Conservation (phyloP, 2,888 invertebrate species). For the Spodoptera littoralis region DNA sequence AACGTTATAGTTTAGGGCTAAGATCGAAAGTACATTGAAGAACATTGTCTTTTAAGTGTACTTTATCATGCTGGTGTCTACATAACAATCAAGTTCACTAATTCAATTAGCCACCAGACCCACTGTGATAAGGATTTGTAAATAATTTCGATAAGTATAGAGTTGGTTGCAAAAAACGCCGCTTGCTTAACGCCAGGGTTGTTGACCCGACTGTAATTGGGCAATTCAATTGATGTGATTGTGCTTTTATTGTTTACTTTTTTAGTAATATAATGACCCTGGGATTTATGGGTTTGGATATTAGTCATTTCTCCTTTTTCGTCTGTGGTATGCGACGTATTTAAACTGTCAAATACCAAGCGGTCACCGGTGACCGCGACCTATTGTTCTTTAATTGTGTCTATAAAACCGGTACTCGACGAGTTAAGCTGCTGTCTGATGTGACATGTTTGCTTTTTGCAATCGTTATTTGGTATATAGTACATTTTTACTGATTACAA, state of each 20-base stretch:
- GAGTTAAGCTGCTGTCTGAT: too few relatives aligned
- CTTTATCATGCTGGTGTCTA: background rate
- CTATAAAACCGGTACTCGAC: too few relatives aligned
- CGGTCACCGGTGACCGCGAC: too few relatives aligned
- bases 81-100: conserved; percentile 15
- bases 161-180: conserved; percentile 48
- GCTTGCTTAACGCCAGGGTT: conserved; percentile 42
- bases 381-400: too few relatives aligned
- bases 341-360: too few relatives aligned
- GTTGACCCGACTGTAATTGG: conserved; percentile 50
- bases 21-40: too few relatives aligned
- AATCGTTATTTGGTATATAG: too few relatives aligned
- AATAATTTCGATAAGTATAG: conserved; percentile 43
- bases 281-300: conserved; percentile 29
- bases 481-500: too few relatives aligned
- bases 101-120: conserved; percentile 38
- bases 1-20: too few relatives aligned
- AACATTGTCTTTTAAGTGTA: too few relatives aligned
- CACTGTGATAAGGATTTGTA: conserved; percentile 37
- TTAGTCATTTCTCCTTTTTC: conserved; percentile 2
- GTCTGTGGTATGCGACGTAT: too few relatives aligned
- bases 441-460: too few relatives aligned
- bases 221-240: conserved; percentile 56
- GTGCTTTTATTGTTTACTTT: conserved; percentile 45
- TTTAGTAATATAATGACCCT: conserved; percentile 33